These are phyloP conservation scores for Caenorhabditis drosophilae DNA, from an alignment of 2,888 invertebrate species.

Conservation along the genomic window DNA sequence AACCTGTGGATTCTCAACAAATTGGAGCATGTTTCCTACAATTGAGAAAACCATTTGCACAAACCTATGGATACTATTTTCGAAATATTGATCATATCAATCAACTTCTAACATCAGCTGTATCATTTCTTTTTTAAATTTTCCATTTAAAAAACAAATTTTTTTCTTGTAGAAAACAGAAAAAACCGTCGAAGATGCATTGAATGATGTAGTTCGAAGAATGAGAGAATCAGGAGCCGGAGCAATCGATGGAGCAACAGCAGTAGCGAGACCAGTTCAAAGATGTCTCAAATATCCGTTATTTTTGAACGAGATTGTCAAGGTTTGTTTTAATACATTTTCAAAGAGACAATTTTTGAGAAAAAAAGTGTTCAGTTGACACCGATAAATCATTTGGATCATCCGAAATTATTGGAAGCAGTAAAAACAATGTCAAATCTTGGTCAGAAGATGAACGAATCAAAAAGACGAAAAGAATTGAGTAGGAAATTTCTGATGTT, in stretches of 20 bases:
- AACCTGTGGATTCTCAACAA: slow-evolving; percentile 41
- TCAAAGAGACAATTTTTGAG: too few relatives aligned
- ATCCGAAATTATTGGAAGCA: slow-evolving; percentile 63
- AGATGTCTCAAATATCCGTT: slow-evolving; percentile 65
- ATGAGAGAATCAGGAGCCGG: slow-evolving; percentile 41
- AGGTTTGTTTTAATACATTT: slow-evolving; percentile 32
- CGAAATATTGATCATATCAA: slow-evolving; percentile 63
- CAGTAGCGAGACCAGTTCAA: slow-evolving; percentile 60
- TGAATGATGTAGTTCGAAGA: slow-evolving; percentile 42
- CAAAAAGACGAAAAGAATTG: slow-evolving; percentile 61
- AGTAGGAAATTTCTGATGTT: slow-evolving; percentile 28
- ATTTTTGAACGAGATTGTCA: slow-evolving; percentile 59
- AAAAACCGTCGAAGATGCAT: slow-evolving; percentile 43
- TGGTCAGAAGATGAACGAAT: slow-evolving; percentile 67
- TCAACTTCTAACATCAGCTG: slow-evolving; percentile 53
- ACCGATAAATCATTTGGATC: slow-evolving; percentile 60
- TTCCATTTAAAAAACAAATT: not conserved
- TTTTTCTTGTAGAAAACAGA: slow-evolving; percentile 35
- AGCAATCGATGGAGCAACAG: slow-evolving; percentile 58
- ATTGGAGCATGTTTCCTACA: slow-evolving; percentile 55
- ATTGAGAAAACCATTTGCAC: slow-evolving; percentile 56
- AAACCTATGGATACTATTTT: slow-evolving; percentile 62
- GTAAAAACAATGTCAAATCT: slow-evolving; percentile 61
- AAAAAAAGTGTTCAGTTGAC: slow-evolving; percentile 45
- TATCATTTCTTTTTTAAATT: not conserved